Percentiles rank a stretch among this genome's conserved stretches.
These are phyloP conservation scores for Pachliopta kotzebuea DNA, from an alignment of 2,888 invertebrate species.

Conservation along the genomic window DNA sequence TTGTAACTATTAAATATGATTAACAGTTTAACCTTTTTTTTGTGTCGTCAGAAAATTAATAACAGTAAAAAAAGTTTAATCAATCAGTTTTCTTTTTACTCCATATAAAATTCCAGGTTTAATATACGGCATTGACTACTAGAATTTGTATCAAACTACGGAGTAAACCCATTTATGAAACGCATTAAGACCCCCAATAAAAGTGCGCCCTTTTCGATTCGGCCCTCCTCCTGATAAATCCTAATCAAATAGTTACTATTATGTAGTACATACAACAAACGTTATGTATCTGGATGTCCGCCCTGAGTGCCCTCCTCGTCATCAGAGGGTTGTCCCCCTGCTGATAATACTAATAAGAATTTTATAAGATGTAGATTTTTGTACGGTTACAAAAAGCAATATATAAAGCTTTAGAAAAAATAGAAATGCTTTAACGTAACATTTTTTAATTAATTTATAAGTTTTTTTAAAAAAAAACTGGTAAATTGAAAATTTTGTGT, in stretches of 20 bases:
- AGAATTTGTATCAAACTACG: slow-evolving; percentile 50
- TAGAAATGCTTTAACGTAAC: too few relatives aligned
- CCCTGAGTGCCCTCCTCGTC: slow-evolving; percentile 49
- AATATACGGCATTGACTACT: slow-evolving; percentile 37
- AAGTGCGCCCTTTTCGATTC: slow-evolving; percentile 39
- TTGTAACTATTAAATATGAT: neutral
- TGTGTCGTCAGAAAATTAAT: slow-evolving; percentile 1
- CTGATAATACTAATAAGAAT: slow-evolving; percentile 69
- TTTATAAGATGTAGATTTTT: slow-evolving; percentile 57
- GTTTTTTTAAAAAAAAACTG: too few relatives aligned
- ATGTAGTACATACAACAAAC: slow-evolving; percentile 40
- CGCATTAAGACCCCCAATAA: slow-evolving; percentile 55
- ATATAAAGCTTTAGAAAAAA: neutral
- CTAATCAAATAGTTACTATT: slow-evolving; percentile 75
- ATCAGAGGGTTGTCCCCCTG: slow-evolving; percentile 43
- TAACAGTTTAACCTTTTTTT: neutral
- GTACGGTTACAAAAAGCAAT: slow-evolving; percentile 5
- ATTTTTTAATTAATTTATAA: neutral
- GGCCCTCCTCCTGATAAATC: slow-evolving; percentile 42
- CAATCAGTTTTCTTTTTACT: slow-evolving; percentile 26
- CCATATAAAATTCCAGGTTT: slow-evolving; percentile 47
- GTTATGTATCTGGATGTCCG: slow-evolving; percentile 36
- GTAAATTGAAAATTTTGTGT: too few relatives aligned
- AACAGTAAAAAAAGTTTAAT: slow-evolving; percentile 25
- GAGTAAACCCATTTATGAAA: slow-evolving; percentile 62